Evolutionary conservation across 2,797 vertebrate species (phyloP).

Genomic region (Pseudomugil gertrudae): DNA sequence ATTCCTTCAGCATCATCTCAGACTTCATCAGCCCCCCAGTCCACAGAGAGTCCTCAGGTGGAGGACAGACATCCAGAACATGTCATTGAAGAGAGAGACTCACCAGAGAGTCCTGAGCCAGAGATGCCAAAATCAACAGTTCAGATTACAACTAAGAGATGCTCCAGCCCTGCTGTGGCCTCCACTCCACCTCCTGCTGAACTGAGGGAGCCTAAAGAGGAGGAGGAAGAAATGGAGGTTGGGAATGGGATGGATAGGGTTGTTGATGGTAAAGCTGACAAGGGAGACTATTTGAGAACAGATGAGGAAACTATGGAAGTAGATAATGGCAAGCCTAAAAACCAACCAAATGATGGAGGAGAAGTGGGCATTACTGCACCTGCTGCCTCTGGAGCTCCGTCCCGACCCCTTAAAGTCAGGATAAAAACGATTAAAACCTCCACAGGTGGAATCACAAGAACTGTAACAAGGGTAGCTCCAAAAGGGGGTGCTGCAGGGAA

Average conservation of each 20-base stretch:
- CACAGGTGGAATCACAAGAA: constrained; percentile 93
- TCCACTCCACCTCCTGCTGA: constrained; percentile 79
- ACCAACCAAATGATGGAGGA: constrained; percentile 44
- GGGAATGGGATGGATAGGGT: constrained; percentile 72
- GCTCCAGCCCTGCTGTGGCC: constrained; percentile 76
- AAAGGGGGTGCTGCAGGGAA: constrained; percentile 78
- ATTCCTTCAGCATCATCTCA: constrained; percentile 74
- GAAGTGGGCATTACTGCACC: constrained; percentile 62
- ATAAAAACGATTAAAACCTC: constrained; percentile 98
- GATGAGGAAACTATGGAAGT: constrained; percentile 80
- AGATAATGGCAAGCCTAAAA: constrained; percentile 70
- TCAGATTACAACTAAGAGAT: constrained; percentile 73
- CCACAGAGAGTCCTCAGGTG: constrained; percentile 68
- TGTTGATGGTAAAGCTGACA: constrained; percentile 71
- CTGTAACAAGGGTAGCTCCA: constrained; percentile 89
- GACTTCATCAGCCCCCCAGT: constrained; percentile 71
- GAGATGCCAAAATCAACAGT: constrained; percentile 80
- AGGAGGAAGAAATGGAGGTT: constrained; percentile 85
- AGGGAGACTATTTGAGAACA: constrained; percentile 60
- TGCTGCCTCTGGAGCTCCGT: constrained; percentile 82
- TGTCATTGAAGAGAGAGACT: constrained; percentile 85
- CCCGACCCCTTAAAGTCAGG: constrained; percentile 92
- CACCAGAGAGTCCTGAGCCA: constrained; percentile 85
- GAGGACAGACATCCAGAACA: constrained; percentile 83
- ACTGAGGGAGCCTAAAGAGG: constrained; percentile 85